phyloP scores from a whole-genome alignment of 2,888 invertebrate species.

The Eulithis prunata region DNA sequence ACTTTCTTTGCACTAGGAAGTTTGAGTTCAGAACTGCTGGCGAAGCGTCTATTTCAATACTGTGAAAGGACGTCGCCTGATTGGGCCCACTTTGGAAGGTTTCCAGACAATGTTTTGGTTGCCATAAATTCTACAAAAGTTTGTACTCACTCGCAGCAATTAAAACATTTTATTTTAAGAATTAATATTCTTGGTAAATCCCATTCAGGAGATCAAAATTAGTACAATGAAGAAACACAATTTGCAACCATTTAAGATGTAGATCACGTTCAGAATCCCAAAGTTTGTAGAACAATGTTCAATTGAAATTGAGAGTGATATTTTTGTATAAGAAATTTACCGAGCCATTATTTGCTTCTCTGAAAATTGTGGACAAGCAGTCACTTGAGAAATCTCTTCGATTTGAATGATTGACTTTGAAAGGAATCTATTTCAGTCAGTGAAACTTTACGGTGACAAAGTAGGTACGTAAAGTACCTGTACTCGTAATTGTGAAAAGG shows the following conservation, averaged over 20 bases:
- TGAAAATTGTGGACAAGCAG: conserved; percentile 25
- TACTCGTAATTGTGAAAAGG: conserved; percentile 15
- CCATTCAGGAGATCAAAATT: conserved; percentile 35
- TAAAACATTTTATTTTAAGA: conserved; percentile 9
- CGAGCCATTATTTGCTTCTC: conserved; percentile 43
- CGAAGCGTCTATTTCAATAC: conserved; percentile 39
- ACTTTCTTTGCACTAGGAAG: conserved; percentile 74
- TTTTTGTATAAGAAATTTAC: conserved; percentile 42
- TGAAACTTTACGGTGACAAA: conserved; percentile 28
- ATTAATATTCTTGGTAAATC: conserved; percentile 22
- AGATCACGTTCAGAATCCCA: conserved; percentile 59
- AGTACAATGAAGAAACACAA: conserved; percentile 38
- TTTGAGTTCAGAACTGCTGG: conserved; percentile 66
- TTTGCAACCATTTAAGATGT: conserved; percentile 37
- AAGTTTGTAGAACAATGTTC: conserved; percentile 52
- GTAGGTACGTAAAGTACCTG: neutral
- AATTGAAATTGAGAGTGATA: conserved; percentile 50
- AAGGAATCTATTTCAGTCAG: conserved; percentile 29
- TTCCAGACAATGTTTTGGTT: conserved; percentile 29
- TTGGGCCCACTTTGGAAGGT: conserved; percentile 37
- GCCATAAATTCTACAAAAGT: conserved; percentile 14
- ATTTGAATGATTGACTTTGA: conserved; percentile 33
- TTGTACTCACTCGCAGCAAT: conserved; percentile 3
- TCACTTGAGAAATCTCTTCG: conserved; percentile 21
- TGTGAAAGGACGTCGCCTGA: conserved; percentile 31